Evolutionary conservation across 2,113 vertebrate genomes (phyloP), one percentile per base, ranked within the genome.

Genomic region (Paramisgurnus dabryanus): DNA sequence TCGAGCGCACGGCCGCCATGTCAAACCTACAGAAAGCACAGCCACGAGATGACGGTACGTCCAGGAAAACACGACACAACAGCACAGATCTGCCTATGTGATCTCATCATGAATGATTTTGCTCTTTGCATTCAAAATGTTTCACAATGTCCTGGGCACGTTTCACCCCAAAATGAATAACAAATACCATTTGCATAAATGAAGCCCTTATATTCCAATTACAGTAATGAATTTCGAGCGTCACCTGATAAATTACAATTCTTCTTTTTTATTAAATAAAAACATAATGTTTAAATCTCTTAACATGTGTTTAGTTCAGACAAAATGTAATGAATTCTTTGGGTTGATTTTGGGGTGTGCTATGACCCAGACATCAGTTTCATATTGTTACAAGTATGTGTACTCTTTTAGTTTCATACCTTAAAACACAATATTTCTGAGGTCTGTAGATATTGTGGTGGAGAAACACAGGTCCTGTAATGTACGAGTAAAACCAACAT

Each of bases 1-100:
- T 99, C 34, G 96, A 98, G 90, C 95, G 96, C 89, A 99, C 97
- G 79, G 96, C 96, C 86, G 98, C 98, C 92, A 99, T 99, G 98
- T 98, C 97, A 53, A 98, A 90, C 90, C 91, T 99, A 90, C 98
- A 99, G 94, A 97, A 95, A 92, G 97, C 97, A 80, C 89, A 97
- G 93, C 98, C 98, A 2, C 94, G 96, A 41, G 97, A 99, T 22
- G 98, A 99, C 9, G 97, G 97, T 81, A 98, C 96, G 66, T 96
- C 97, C 67, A 94, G 97, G 83, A 99, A 98, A 92, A 99, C 98
- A 4, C 95, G 98, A 88, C 98, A 99, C 91, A 99, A 99, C 89
- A 99, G 98, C 93, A 98, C 96, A 79, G 98, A 99, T 89, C 93
- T 98, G 91, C 98, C 98, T 86, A 95, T 95, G 95, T 96, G 82